phyloP scores from a whole-genome alignment of 2,797 vertebrate species.

The Squalus acanthias region DNA sequence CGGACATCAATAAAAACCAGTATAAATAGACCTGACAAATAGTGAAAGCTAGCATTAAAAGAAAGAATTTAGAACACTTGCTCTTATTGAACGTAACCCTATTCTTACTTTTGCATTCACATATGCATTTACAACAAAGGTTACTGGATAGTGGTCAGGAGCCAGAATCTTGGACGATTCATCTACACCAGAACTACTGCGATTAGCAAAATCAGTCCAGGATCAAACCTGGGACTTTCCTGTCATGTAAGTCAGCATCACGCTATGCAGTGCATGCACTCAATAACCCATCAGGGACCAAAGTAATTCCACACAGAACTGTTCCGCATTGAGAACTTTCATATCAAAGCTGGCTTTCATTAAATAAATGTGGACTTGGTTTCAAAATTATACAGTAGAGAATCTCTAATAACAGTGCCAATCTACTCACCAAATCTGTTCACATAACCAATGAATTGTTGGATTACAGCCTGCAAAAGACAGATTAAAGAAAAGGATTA shows the following conservation, averaged over 20 bases:
- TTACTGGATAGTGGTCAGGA: neutral
- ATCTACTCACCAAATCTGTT: neutral
- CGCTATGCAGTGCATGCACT: neutral
- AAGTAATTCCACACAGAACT: neutral
- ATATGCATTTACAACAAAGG: neutral
- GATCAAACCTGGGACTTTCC: neutral
- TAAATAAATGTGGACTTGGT: no score
- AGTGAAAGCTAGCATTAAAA: no score
- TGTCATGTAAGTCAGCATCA: neutral
- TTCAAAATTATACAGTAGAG: slow-evolving; percentile 48
- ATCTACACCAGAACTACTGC: no score
- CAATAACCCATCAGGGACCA: neutral
- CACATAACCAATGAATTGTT: slow-evolving; percentile 56
- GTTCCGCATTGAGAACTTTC: slow-evolving; percentile 43
- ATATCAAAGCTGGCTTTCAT: slow-evolving; percentile 48
- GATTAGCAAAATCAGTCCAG: neutral
- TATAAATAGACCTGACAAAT: no score
- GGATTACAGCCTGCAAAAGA: slow-evolving; percentile 67
- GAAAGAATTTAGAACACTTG: no score
- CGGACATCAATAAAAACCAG: neutral
- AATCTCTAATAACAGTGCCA: neutral
- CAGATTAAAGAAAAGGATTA: slow-evolving; percentile 39
- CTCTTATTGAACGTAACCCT: no score
- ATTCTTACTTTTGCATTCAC: neutral
- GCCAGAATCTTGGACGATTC: neutral